Conservation (phyloP, 2,113 vertebrate genomes). For the Silurus glanis region DNA sequence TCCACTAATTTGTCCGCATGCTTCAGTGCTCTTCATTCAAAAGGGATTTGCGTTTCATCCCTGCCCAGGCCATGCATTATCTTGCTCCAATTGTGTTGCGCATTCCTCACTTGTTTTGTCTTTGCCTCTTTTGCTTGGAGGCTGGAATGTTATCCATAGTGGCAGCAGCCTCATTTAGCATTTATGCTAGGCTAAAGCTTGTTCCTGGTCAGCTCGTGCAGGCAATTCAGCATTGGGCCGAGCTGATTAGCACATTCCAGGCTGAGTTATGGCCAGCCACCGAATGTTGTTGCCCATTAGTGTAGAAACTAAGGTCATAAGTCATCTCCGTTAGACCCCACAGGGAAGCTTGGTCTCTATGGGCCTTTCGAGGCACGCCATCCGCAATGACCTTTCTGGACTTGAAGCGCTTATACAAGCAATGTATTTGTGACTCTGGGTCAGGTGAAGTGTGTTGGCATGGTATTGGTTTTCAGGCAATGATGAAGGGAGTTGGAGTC, state of each 20-base stretch:
- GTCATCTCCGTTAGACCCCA: constrained; percentile 45
- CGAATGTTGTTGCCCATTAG: constrained; percentile 50
- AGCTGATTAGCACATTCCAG: constrained; percentile 54
- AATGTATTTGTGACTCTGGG: constrained; percentile 34
- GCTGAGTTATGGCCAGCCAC: constrained; percentile 54
- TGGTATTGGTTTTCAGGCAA: constrained; percentile 30
- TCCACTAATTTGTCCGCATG: constrained; percentile 30
- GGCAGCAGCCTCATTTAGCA: constrained; percentile 24
- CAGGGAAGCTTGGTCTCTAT: constrained; percentile 28
- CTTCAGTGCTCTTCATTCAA: constrained; percentile 31
- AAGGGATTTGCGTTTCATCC: constrained; percentile 19
- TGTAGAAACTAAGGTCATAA: constrained; percentile 42
- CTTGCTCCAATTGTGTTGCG: constrained; percentile 29
- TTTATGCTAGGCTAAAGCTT: constrained; percentile 42
- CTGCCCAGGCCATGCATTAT: constrained; percentile 26
- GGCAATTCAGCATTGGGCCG: constrained; percentile 16
- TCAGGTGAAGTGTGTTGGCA: constrained; percentile 34
- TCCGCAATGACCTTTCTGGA: constrained; percentile 38
- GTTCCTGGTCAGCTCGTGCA: constrained; percentile 30
- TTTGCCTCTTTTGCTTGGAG: constrained; percentile 37
- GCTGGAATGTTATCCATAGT: constrained; percentile 48
- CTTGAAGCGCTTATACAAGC: constrained; percentile 20
- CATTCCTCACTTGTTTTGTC: constrained; percentile 48
- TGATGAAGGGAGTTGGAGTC: constrained; percentile 21
- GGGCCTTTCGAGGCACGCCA: constrained; percentile 29